Conservation (phyloP, 2,888 invertebrate species). For the Lordiphosa fenestrarum region DNA sequence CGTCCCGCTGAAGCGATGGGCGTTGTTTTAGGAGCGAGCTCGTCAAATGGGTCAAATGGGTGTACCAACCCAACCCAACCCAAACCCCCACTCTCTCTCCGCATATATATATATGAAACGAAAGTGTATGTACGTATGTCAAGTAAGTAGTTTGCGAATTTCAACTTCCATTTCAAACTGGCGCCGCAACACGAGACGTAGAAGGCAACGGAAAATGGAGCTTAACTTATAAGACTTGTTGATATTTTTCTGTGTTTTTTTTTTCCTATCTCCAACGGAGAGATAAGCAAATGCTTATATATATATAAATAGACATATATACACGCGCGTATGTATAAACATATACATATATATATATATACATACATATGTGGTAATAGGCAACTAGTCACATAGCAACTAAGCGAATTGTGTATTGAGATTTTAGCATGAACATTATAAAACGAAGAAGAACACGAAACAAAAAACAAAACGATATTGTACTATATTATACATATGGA, state of each 20-base stretch:
- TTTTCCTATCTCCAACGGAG: constrained; percentile 23
- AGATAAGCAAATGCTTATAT: constrained; percentile 15
- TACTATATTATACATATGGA: constrained; percentile 12
- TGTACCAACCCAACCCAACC: constrained; percentile 8
- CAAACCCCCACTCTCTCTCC: constrained; percentile 14
- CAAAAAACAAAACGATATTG: constrained; percentile 18
- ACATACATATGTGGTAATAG: constrained; percentile 45
- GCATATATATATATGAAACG: constrained; percentile 24
- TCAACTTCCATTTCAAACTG: neutral
- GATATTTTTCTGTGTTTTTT: constrained; percentile 61
- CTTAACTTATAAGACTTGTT: constrained; percentile 61
- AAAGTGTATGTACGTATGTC: constrained; percentile 5
- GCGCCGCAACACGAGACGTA: neutral
- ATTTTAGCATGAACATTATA: constrained; percentile 57
- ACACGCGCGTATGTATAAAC: constrained; percentile 14
- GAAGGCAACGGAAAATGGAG: neutral
- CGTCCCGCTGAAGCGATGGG: constrained; percentile 45
- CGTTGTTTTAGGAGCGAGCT: constrained; percentile 53
- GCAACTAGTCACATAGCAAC: constrained; percentile 55
- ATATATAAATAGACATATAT: constrained; percentile 35
- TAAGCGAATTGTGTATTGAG: constrained; percentile 64
- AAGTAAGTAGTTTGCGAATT: constrained; percentile 18
- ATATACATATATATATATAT: constrained; percentile 38
- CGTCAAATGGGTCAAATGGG: constrained; percentile 64
- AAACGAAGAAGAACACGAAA: constrained; percentile 8